Evolutionary conservation across 1,140 invertebrate species (phyloP), one percentile per base, ranked within the genome.

Genomic region (Sitophilus oryzae): DNA sequence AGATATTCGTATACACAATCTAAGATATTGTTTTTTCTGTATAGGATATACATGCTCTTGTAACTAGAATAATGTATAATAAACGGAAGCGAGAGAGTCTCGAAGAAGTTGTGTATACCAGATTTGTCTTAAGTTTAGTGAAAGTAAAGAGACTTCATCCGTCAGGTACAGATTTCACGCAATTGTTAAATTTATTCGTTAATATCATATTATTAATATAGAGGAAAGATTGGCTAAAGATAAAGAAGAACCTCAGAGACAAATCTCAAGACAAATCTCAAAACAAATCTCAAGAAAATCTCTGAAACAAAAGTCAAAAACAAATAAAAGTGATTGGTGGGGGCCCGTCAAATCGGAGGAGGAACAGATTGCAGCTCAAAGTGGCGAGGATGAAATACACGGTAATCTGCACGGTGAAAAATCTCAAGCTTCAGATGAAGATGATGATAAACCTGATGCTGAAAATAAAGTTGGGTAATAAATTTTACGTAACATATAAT

Each of bases 51-150:
- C 47, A 52, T 38, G 52, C 52, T 15, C 16, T 66, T 19, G 59
- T 73, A 9, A 69, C 62, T 18, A 70, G 76, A 67, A 64, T 71
- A 14, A 57, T 71, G 20, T 67, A 65, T 44, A 70, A 71, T 49
- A 71, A 71, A 38, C 61, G 20, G 3, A 69, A 67, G 47, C 41
- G 68, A 34, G 70, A 71, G 40, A 41, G 11, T 0, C 50, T 41
- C 3, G 66, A 69, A 40, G 45, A 62, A 38, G 45, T 67, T 0
- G 60, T 60, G 2, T 70, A 66, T 30, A 58, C 58, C 10, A 54
- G 65, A 16, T 71, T 71, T 44, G 66, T 69, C 3, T 30, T 71
- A 19, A 68, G 66, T 54, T 52, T 61, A 9, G 60, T 63, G 1
- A 46, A 59, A 20, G 63, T 63, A 1, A 67, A 63, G 25, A 30